phyloP scores from a whole-genome alignment of 2,888 invertebrate genomes.

The Coleophora deauratella region DNA sequence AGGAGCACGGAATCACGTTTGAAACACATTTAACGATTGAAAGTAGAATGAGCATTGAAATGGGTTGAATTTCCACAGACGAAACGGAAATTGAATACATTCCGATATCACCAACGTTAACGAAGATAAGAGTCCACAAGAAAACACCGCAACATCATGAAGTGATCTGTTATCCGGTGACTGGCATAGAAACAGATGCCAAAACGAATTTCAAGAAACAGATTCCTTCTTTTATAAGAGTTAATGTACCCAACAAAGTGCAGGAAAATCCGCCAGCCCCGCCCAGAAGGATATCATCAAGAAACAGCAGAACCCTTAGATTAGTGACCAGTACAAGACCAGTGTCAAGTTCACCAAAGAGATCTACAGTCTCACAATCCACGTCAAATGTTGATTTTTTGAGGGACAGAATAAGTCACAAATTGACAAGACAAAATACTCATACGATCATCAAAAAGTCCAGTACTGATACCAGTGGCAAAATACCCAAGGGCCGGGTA shows the following conservation, averaged over 20 bases:
- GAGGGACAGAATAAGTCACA: slow-evolving; percentile 76
- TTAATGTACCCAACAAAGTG: slow-evolving; percentile 38
- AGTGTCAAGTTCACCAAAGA: slow-evolving; percentile 44
- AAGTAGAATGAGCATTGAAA: slow-evolving; percentile 33
- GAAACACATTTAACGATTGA: slow-evolving; percentile 48
- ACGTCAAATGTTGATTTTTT: slow-evolving; percentile 75
- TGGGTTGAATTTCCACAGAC: slow-evolving; percentile 77
- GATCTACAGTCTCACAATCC: slow-evolving; percentile 34
- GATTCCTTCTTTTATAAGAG: slow-evolving; percentile 70
- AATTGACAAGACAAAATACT: slow-evolving; percentile 67
- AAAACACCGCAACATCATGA: slow-evolving; percentile 68
- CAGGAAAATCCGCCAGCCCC: slow-evolving; percentile 77
- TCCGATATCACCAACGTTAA: slow-evolving; percentile 86
- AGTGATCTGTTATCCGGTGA: slow-evolving; percentile 76
- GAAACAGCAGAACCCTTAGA: slow-evolving; percentile 79
- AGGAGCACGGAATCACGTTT: slow-evolving; percentile 57
- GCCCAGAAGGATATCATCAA: slow-evolving; percentile 84
- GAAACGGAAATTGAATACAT: slow-evolving; percentile 86
- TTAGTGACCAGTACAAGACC: slow-evolving; percentile 73
- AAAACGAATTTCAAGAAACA: slow-evolving; percentile 72
- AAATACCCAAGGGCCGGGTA: slow-evolving; percentile 29
- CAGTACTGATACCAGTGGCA: slow-evolving; percentile 18
- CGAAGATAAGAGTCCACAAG: slow-evolving; percentile 85
- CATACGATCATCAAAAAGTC: slow-evolving; percentile 45
- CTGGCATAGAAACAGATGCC: slow-evolving; percentile 44